phyloP scores from a whole-genome alignment of 2,888 invertebrate species.

The Archips crataeganus region DNA sequence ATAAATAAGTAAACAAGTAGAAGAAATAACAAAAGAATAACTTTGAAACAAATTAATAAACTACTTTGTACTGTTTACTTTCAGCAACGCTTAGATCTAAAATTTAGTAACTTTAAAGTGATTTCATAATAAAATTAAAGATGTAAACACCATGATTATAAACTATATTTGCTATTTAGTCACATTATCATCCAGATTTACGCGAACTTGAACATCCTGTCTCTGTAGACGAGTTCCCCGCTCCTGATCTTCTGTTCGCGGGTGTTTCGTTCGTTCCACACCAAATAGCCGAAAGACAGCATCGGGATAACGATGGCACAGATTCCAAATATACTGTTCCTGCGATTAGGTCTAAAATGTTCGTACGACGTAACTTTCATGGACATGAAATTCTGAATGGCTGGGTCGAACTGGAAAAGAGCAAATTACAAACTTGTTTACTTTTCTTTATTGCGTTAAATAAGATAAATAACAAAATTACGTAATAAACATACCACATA shows the following conservation, averaged over 20 bases:
- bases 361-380: conserved; percentile 86
- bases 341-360: conserved; percentile 87
- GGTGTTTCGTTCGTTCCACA: conserved; percentile 73
- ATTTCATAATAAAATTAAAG: conserved; percentile 14
- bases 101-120: not conserved
- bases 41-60: not conserved
- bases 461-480: conserved; percentile 44
- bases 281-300: conserved; percentile 65
- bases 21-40: not conserved
- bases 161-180: conserved; percentile 36
- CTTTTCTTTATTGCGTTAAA: not conserved
- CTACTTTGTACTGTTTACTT: not conserved
- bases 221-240: conserved; percentile 89
- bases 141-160: conserved; percentile 24
- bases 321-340: conserved; percentile 71
- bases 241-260: conserved; percentile 83
- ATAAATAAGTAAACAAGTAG: not conserved
- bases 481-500: conserved; percentile 81
- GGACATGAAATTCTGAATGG: conserved; percentile 87
- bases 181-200: conserved; percentile 62
- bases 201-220: conserved; percentile 87
- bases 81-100: not conserved
- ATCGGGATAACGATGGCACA: conserved; percentile 78
- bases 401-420: conserved; percentile 89
- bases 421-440: conserved; percentile 32